phyloP scores from a whole-genome alignment of 1,140 invertebrate genomes.

The Polyergus mexicanus region DNA sequence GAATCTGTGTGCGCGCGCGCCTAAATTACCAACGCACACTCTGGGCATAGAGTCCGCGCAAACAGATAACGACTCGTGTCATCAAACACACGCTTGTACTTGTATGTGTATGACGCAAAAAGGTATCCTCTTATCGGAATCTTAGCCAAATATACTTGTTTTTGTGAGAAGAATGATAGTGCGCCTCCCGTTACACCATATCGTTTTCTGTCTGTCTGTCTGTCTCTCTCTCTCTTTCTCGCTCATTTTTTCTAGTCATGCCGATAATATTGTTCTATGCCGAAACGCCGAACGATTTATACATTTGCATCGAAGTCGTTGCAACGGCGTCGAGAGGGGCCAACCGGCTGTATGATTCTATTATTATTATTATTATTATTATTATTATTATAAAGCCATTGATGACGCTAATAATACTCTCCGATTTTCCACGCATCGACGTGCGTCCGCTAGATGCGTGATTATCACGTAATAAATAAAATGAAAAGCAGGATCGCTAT shows the following conservation, averaged over 20 bases:
- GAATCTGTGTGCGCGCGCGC: not conserved
- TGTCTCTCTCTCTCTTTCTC: not conserved
- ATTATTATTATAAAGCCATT: slow-evolving; percentile 14
- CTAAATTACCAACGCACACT: slow-evolving; percentile 30
- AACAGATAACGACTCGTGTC: not conserved
- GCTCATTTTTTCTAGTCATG: no score
- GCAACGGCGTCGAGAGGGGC: not conserved
- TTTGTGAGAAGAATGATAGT: slow-evolving; percentile 53
- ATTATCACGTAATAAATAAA: not conserved
- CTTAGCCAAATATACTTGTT: slow-evolving; percentile 75
- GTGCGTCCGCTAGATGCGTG: not conserved
- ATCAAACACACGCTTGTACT: not conserved
- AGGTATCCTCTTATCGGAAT: slow-evolving; percentile 67
- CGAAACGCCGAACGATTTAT: not conserved
- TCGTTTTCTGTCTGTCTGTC: not conserved
- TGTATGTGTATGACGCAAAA: slow-evolving; percentile 6
- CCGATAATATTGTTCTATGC: slow-evolving; percentile 12
- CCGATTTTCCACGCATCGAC: not conserved
- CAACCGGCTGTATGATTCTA: not conserved
- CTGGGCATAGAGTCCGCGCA: not conserved
- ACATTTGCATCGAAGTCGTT: not conserved
- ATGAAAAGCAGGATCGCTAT: not conserved
- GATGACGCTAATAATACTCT: slow-evolving; percentile 2
- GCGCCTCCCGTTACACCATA: slow-evolving; percentile 10
- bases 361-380: slow-evolving; percentile 33